phyloP scores from a whole-genome alignment of 2,888 invertebrate genomes.

The Eristalis arbustorum region DNA sequence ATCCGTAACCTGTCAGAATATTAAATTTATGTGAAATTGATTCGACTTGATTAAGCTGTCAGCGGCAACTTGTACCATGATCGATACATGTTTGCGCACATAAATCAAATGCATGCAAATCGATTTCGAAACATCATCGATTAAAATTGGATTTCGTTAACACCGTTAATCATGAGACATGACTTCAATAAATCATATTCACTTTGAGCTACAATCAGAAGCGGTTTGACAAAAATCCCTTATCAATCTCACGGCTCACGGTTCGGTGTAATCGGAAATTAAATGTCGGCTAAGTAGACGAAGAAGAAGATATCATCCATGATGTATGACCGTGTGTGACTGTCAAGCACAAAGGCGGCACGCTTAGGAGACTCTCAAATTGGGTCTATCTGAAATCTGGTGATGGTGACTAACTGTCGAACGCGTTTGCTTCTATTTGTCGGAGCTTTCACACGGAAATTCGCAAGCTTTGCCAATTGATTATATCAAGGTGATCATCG shows the following conservation, averaged over 20 bases:
- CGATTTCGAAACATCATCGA: constrained; percentile 4
- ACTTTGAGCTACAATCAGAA: not conserved
- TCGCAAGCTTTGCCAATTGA: not conserved
- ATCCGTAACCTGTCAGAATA: not conserved
- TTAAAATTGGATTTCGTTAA: constrained; percentile 23
- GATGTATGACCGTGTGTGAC: constrained; percentile 28
- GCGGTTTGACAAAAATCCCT: not conserved
- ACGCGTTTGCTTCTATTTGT: not conserved
- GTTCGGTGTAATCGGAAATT: constrained; percentile 14
- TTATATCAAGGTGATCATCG: not conserved
- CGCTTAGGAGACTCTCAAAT: not conserved
- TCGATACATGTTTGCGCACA: constrained; percentile 22
- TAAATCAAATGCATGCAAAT: constrained; percentile 38
- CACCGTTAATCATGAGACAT: not conserved
- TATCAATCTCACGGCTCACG: constrained; percentile 10
- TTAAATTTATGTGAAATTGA: not conserved
- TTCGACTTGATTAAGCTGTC: constrained; percentile 2
- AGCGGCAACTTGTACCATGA: not conserved
- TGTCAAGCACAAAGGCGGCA: constrained; percentile 21
- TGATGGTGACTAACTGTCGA: not conserved
- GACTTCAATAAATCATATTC: constrained; percentile 30
- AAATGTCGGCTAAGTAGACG: constrained; percentile 8
- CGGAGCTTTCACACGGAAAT: not conserved
- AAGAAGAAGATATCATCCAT: constrained; percentile 13
- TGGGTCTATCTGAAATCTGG: not conserved